Evolutionary conservation across 2,888 invertebrate genomes (phyloP).

Genomic region (Trisateles emortualis): DNA sequence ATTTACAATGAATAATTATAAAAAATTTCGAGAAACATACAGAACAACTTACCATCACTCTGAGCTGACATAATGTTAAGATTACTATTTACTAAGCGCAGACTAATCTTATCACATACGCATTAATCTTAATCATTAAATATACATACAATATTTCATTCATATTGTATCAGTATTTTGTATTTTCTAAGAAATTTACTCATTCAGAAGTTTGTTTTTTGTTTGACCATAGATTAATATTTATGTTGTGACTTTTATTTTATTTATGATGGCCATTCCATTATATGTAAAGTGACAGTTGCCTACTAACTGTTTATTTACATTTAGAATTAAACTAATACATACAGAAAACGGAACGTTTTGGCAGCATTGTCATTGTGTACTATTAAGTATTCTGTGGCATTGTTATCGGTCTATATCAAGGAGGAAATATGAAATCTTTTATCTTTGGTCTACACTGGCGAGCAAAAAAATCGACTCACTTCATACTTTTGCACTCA

Average conservation of each 20-base stretch:
- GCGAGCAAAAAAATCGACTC: too few species aligned
- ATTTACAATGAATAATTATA: too few species aligned
- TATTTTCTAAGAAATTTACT: constrained; percentile 13
- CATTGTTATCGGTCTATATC: too few species aligned
- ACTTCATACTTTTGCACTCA: too few species aligned
- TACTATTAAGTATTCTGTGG: too few species aligned
- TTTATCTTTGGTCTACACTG: too few species aligned
- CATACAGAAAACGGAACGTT: too few species aligned
- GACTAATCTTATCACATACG: constrained; percentile 6
- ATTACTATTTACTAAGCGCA: neutral
- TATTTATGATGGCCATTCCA: neutral
- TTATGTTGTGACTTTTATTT: neutral
- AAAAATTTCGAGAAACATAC: neutral
- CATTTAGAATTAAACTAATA: too few species aligned
- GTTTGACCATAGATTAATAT: too few species aligned
- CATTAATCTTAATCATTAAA: neutral
- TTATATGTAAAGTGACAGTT: neutral
- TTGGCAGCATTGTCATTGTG: too few species aligned
- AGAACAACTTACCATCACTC: constrained; percentile 31
- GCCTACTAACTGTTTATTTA: too few species aligned
- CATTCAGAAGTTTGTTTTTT: constrained; percentile 31
- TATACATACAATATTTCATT: neutral
- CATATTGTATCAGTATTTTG: constrained; percentile 15
- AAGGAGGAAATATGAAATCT: too few species aligned
- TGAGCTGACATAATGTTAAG: constrained; percentile 22